Percentiles rank a stretch among this genome's conserved stretches.
Conservation (phyloP, 53 echinoderm and acorn worm species). For the Henricia sp. region DNA sequence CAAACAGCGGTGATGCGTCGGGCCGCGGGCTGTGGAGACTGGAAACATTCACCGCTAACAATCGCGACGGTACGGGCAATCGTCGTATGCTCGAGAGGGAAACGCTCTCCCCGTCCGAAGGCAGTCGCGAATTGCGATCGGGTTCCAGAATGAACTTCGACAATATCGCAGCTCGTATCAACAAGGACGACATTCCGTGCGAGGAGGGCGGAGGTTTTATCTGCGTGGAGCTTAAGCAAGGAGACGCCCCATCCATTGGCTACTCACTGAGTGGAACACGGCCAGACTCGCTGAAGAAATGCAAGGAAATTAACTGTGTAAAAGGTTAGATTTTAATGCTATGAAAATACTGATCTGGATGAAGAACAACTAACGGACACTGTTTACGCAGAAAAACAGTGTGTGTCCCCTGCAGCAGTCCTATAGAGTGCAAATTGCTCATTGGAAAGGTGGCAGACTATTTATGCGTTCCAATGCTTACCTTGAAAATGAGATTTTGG, state of each 20-base stretch:
- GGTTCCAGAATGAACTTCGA: slow-evolving; percentile 70
- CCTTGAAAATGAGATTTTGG: too few species aligned
- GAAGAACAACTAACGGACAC: too few species aligned
- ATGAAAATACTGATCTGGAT: too few species aligned
- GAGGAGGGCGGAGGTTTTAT: slow-evolving; percentile 63
- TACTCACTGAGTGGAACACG: slow-evolving; percentile 52
- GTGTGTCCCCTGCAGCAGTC: too few species aligned
- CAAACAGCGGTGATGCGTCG: slow-evolving; percentile 68
- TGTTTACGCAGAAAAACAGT: too few species aligned
- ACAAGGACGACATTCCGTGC: slow-evolving; percentile 70
- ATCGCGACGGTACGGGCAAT: slow-evolving; percentile 58
- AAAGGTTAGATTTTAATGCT: slow-evolving; percentile 71
- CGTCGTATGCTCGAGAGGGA: slow-evolving; percentile 65
- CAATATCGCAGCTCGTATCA: slow-evolving; percentile 75
- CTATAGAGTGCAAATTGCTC: too few species aligned
- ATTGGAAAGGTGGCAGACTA: too few species aligned
- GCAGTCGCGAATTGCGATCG: slow-evolving; percentile 63
- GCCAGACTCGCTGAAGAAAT: slow-evolving; percentile 72
- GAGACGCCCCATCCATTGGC: slow-evolving; percentile 68
- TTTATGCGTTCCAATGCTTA: too few species aligned
- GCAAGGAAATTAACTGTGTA: slow-evolving; percentile 64
- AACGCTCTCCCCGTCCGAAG: slow-evolving; percentile 65
- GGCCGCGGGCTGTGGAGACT: slow-evolving; percentile 81
- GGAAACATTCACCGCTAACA: slow-evolving; percentile 69
- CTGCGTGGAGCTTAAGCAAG: slow-evolving; percentile 67